Conservation (phyloP, 2,888 invertebrate species). For the Alsophila aescularia region DNA sequence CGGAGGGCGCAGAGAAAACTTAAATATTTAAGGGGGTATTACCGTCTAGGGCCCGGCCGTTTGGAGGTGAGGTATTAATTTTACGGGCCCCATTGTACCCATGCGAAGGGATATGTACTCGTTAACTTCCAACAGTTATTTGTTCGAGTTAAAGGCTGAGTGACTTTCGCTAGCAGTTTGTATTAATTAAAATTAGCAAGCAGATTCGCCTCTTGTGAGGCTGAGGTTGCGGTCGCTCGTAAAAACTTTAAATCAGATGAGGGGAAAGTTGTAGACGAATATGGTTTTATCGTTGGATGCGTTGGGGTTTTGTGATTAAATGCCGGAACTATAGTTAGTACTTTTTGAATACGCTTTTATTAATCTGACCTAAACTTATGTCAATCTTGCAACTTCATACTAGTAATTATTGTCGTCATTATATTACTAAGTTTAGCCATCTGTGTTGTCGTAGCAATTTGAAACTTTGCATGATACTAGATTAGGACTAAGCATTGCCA, state of each 20-base stretch:
- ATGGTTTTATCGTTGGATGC: conserved; percentile 13
- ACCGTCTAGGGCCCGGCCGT: conserved; percentile 71
- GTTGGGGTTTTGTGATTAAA: conserved; percentile 2
- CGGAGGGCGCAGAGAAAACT: conserved; percentile 77
- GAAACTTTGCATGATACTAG: too few species aligned
- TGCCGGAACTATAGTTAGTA: not conserved
- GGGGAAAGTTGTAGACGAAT: conserved; percentile 40
- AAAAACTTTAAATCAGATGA: conserved; percentile 62
- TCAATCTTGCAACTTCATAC: too few species aligned
- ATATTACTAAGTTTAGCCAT: too few species aligned
- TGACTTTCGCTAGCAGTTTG: conserved; percentile 62
- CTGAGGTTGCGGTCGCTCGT: conserved; percentile 59
- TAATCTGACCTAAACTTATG: not conserved
- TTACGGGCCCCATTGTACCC: conserved; percentile 75
- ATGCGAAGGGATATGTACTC: conserved; percentile 72
- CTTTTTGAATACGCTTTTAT: not conserved
- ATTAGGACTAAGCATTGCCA: too few species aligned
- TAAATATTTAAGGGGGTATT: conserved; percentile 82
- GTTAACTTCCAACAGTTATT: conserved; percentile 77
- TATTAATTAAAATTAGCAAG: conserved; percentile 78
- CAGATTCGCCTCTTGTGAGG: conserved; percentile 52
- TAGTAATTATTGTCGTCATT: too few species aligned
- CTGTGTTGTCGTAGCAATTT: too few species aligned
- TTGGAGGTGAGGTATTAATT: conserved; percentile 81
- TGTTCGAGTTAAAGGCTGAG: conserved; percentile 60